Evolutionary conservation across 1,140 invertebrate genomes (phyloP), one percentile per base, ranked within the genome.

Genomic region (Caenorhabditis latens): DNA sequence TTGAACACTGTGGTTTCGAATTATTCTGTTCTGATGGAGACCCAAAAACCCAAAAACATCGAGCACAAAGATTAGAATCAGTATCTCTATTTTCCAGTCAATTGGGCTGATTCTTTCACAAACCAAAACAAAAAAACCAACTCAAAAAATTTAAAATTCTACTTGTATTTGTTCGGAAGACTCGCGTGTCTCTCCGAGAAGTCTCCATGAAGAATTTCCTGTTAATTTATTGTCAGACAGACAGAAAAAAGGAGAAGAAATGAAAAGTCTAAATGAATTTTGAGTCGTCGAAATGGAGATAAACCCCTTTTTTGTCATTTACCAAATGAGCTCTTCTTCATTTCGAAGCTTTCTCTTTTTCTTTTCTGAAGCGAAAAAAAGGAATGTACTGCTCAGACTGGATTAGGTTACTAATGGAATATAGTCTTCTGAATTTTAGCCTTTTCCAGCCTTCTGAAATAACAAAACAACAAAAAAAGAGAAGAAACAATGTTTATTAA

Each of bases 351-450:
- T 32, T 32, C 32, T 32, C 32, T 32, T 2, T 32, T 2, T 32
- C 32, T 32, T 4, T n/a, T 61, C 21, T 14, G 58, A 21, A n/a
- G 58, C 14, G 2, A 21, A n/a, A n/a, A 19, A n/a, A 9, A 21
- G 46, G 16, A n/a, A 9, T 71, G 65, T n/a, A n/a, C 42, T 43
- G 42, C 42, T 79, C 71, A 79, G 46, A 50, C 46, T 48, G 71
- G 46, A 79, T 79, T 79, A 79, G 43, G 46, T 50, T 50, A 79
- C 71, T 79, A 79, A 71, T 71, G 40, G 65, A 24, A 46, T 71
- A 63, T 58, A 32, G 32, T 32, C 32, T 53, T 53, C 50, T 58
- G 19, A 19, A 58, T 58, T 58, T 8, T 58, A 8, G 19, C n/a
- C 57, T 58, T n/a, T 58, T 58, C 21, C 8, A 4, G 16, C 21